phyloP scores from a whole-genome alignment of 37 sponge, comb jelly and placozoan genomes.

The Beroe forskalii region DNA sequence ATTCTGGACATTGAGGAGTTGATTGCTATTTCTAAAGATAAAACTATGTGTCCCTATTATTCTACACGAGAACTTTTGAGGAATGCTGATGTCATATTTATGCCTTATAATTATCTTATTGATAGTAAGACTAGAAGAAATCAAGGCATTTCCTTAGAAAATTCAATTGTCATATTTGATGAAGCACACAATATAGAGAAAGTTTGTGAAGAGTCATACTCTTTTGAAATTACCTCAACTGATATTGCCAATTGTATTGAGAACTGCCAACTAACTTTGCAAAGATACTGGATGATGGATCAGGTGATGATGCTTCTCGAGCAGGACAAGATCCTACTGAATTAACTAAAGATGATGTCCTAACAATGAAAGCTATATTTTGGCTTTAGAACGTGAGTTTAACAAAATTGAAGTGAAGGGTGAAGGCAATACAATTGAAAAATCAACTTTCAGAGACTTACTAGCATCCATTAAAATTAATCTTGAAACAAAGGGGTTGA shows the following conservation, averaged over 20 bases:
- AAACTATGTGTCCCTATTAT: conserved; percentile 48
- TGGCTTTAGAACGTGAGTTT: conserved; percentile 51
- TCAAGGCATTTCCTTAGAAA: conserved; percentile 80
- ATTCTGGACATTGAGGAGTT: conserved; percentile 90
- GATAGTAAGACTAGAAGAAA: conserved; percentile 78
- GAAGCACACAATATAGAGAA: conserved; percentile 78
- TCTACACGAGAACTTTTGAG: conserved; percentile 74
- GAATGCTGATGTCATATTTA: conserved; percentile 87
- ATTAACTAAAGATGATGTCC: conserved; percentile 48
- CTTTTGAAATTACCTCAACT: conserved; percentile 84
- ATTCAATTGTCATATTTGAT: conserved; percentile 85
- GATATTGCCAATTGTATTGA: conserved; percentile 83
- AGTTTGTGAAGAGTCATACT: conserved; percentile 91
- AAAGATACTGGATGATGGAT: conserved; percentile 6
- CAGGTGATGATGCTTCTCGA: not conserved
- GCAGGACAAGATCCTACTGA: no score
- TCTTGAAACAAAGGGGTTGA: conserved; percentile 24
- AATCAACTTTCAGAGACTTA: conserved; percentile 17
- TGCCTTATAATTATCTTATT: conserved; percentile 99
- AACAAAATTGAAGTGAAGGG: conserved; percentile 35
- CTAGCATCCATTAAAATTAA: conserved; percentile 31
- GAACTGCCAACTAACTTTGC: conserved; percentile 67
- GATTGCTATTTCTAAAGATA: conserved; percentile 64
- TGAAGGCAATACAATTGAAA: not conserved
- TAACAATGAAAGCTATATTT: conserved; percentile 59